A percentile compares a stretch with the other conserved stretches of the same genome.
These are phyloP conservation scores for Polylopha cassiicola DNA, from an alignment of 2,888 invertebrate genomes.

Conservation along the genomic window DNA sequence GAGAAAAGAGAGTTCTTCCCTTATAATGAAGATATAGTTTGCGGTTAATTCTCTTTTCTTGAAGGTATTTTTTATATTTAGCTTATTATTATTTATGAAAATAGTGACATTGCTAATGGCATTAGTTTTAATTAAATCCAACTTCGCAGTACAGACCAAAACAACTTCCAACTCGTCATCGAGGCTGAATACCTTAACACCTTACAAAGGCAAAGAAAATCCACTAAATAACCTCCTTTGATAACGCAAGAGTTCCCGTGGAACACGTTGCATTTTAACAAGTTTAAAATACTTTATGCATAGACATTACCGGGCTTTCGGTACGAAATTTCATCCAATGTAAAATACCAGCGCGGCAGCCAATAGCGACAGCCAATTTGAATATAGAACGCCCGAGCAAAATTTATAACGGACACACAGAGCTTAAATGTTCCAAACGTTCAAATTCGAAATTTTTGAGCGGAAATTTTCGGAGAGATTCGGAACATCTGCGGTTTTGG, in stretches of 20 bases:
- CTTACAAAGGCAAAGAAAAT: conserved; percentile 47
- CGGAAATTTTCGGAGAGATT: conserved; percentile 19
- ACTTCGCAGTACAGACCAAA: background rate
- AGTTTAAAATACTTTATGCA: conserved; percentile 76
- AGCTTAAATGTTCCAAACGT: conserved; percentile 51
- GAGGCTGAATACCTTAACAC: conserved; percentile 36
- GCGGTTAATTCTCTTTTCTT: too few species aligned
- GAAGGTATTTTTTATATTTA: background rate
- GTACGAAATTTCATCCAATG: conserved; percentile 49
- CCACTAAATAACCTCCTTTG: conserved; percentile 54
- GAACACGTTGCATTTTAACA: conserved; percentile 73
- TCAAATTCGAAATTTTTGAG: conserved; percentile 22
- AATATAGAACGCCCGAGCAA: conserved; percentile 71
- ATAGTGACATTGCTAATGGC: background rate
- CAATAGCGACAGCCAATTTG: conserved; percentile 70
- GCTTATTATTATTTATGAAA: background rate
- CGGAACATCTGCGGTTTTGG: conserved; percentile 24
- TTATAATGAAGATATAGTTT: too few species aligned
- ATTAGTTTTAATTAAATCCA: background rate
- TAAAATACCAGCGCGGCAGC: conserved; percentile 55
- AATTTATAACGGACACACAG: conserved; percentile 71
- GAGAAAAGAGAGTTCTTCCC: too few species aligned
- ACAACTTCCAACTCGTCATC: conserved; percentile 19
- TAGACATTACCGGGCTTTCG: conserved; percentile 57
- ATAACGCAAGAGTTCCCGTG: conserved; percentile 38